Evolutionary conservation across 1,140 invertebrate genomes (phyloP), one percentile per base, ranked within the genome.

Genomic region (Mactra quadrangularis): DNA sequence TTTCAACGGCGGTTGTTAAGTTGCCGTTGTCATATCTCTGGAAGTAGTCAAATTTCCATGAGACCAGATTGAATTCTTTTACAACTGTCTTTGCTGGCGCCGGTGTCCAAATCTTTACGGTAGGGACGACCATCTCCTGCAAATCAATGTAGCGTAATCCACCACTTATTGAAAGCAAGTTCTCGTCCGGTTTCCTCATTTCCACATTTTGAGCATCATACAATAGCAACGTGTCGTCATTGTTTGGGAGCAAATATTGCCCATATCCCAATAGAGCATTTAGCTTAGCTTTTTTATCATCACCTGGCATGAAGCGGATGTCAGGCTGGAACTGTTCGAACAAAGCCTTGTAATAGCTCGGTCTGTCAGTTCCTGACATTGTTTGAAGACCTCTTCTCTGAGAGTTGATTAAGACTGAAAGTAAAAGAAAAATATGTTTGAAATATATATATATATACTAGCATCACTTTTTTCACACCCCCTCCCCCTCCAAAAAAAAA

Each of bases 41-140:
- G 22, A 68, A 50, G 11, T 27, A 50, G 33, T 50, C 64, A 38
- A 29, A 72, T 29, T 72, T 72, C 70, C 70, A 72, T 19, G 70
- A 55, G 0, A 72, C 33, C 52, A 72, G 53, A 2, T 45, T 52
- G 15, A 72, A 72, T 35, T 72, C 70, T 25, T 72, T 72, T 3
- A 72, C 70, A 0, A 72, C 52, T 22, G 22, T 22, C 50, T 72
- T 3, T 29, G 33, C 19, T 13, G 72, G 72, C 22, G 17, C 4
- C 33, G 19, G 15, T 13, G 72, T 47, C 3, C 25, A 31, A 6
- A 76, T 55, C n/a, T 60, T 33, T 3, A 76, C 72, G 27, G 29
- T 6, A 0, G 72, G 57, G 45, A 50, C 41, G 7, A 76, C 72
- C 27, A 76, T 27, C 29, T 50, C 0, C 45, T 76, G 22, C 1